Evolutionary conservation across 2,888 invertebrate genomes (phyloP), one percentile per base, ranked within the genome.

Genomic region (Sesia bembeciformis): DNA sequence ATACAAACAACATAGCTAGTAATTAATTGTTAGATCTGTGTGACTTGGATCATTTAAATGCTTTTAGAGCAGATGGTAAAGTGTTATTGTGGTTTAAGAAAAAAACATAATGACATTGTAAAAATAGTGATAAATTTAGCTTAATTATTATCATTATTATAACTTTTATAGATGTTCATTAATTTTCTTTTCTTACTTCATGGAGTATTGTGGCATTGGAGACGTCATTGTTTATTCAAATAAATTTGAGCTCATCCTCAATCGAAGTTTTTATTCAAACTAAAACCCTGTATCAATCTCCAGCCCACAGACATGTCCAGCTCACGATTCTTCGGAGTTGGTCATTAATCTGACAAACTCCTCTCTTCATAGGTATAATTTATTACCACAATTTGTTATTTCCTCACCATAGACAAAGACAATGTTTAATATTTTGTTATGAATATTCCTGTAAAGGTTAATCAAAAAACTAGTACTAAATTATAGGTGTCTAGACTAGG

Each of bases 131-230:
- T 87, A 88, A 87, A 81, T 77, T 84, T 89, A 89, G 89, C 85
- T 85, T 89, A 89, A 88, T 86, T 88, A 86, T 86, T 79, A 86
- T 86, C 79, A 86, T 87, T 87, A 88, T 87, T 87, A 86, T 85
- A 84, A 89, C 85, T 89, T 89, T 89, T 89, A 88, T 89, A 89
- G 89, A 89, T 87, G 89, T 89, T 89, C 89, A 84, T 84, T 85
- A 78, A 79, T 84, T 87, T 84, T 82, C 81, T 81, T 85, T 89
- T 85, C 85, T 87, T 85, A 86, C 84, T 89, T 88, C 87, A 86
- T 87, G 82, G 78, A 86, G 81, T 88, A 85, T 84, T 88, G 89
- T 89, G 86, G 81, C 81, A 88, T 86, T 86, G 88, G 86, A 88
- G 87, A 84, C 85, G 82, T 87, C 84, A 86, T 87, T 89, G 87